These are phyloP conservation scores for Isotomurus palustris DNA, from an alignment of 2,888 invertebrate genomes.

Conservation along the genomic window DNA sequence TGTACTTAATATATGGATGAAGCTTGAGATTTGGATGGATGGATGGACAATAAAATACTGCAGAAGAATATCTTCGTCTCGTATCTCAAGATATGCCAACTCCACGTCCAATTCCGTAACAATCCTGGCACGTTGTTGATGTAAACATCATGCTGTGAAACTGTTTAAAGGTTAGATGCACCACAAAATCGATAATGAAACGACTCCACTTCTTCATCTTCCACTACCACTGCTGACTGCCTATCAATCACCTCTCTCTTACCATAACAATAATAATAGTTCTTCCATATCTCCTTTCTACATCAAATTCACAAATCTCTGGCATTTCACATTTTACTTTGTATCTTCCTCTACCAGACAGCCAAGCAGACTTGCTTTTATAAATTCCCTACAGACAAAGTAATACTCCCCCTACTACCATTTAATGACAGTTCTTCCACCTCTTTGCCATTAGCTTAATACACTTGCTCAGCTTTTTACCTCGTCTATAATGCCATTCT, in stretches of 20 bases:
- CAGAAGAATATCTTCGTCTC: not conserved
- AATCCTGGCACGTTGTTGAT: not conserved
- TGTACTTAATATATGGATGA: no score
- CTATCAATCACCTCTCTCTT: conserved; percentile 11
- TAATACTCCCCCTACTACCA: no score
- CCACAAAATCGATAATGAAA: not conserved
- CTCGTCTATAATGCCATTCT: no score
- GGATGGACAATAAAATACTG: not conserved
- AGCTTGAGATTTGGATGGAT: not conserved
- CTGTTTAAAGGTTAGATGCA: not conserved
- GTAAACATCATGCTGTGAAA: conserved; percentile 1
- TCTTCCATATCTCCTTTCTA: not conserved
- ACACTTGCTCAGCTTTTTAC: no score
- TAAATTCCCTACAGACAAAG: no score
- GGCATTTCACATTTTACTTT: no score
- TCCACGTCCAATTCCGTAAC: conserved; percentile 1
- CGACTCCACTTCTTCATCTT: not conserved
- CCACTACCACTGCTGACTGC: conserved; percentile 5
- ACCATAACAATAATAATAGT: not conserved
- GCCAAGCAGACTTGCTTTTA: no score
- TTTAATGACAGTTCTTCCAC: no score
- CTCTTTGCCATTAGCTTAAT: no score
- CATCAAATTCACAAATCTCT: not conserved
- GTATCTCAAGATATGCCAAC: no score
- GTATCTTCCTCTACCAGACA: no score